These are phyloP conservation scores for Platyscapa corneri DNA, from an alignment of 1,140 invertebrate species.

Conservation along the genomic window DNA sequence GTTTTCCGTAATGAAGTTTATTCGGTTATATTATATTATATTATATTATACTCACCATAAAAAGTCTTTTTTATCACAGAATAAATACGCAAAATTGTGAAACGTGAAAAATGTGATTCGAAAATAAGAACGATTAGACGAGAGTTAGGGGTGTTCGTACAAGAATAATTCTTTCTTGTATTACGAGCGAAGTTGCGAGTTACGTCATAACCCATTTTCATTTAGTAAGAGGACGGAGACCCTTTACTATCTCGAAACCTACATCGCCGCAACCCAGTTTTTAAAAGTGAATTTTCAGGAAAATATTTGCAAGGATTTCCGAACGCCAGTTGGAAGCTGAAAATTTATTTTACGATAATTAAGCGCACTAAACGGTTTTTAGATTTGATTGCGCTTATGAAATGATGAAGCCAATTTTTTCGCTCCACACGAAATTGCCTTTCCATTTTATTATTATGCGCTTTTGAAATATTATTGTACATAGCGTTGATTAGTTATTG, in stretches of 20 bases:
- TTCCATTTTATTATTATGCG: too few species aligned
- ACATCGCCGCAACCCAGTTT: constrained; percentile 1
- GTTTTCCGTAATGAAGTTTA: too few species aligned
- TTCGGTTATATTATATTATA: too few species aligned
- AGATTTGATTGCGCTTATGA: too few species aligned
- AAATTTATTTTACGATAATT: neutral
- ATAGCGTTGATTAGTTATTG: too few species aligned
- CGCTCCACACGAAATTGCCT: too few species aligned
- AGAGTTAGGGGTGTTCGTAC: neutral
- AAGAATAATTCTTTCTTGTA: constrained; percentile 13
- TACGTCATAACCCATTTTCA: constrained; percentile 34
- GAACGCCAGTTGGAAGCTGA: neutral
- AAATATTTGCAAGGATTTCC: neutral
- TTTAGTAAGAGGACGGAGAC: neutral
- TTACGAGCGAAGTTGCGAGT: neutral
- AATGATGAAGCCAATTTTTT: too few species aligned
- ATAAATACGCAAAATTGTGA: too few species aligned
- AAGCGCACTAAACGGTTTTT: too few species aligned
- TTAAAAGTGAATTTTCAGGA: neutral
- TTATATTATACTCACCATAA: too few species aligned
- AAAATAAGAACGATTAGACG: neutral
- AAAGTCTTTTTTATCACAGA: too few species aligned
- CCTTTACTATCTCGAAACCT: constrained; percentile 17
- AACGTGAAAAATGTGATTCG: neutral
- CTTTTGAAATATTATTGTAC: too few species aligned